These are phyloP conservation scores for Ctenoplectra terminalis DNA, from an alignment of 1,140 invertebrate species.

Conservation along the genomic window DNA sequence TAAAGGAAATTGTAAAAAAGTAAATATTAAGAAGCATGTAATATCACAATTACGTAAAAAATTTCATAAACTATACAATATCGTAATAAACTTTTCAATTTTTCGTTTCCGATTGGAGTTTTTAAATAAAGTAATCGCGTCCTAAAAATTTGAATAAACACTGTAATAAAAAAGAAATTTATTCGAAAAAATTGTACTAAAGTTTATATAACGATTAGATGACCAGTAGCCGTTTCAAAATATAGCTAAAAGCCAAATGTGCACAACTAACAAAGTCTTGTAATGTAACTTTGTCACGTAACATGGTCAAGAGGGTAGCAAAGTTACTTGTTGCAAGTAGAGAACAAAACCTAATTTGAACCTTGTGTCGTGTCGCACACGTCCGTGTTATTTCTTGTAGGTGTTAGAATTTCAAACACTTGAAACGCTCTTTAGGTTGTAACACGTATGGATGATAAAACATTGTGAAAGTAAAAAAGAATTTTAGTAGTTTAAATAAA, in stretches of 20 bases:
- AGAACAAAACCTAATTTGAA: constrained; percentile 18
- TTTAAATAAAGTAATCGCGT: no score
- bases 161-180: no score
- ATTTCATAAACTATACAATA: no score
- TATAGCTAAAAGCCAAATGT: background rate
- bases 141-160: no score
- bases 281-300: constrained; percentile 12
- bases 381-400: background rate
- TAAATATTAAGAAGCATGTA: no score
- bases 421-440: background rate
- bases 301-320: background rate
- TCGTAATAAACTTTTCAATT: background rate
- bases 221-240: background rate
- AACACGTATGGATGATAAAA: no score
- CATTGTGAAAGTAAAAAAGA: no score
- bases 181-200: background rate
- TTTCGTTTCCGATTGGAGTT: no score
- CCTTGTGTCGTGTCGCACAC: background rate
- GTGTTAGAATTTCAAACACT: background rate
- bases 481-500: no score
- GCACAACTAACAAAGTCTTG: background rate
- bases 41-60: no score
- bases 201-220: background rate
- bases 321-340: constrained; percentile 11
- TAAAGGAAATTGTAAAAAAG: no score